Evolutionary conservation across 1,140 invertebrate genomes (phyloP).

Genomic region (Globodera ellingtonae): DNA sequence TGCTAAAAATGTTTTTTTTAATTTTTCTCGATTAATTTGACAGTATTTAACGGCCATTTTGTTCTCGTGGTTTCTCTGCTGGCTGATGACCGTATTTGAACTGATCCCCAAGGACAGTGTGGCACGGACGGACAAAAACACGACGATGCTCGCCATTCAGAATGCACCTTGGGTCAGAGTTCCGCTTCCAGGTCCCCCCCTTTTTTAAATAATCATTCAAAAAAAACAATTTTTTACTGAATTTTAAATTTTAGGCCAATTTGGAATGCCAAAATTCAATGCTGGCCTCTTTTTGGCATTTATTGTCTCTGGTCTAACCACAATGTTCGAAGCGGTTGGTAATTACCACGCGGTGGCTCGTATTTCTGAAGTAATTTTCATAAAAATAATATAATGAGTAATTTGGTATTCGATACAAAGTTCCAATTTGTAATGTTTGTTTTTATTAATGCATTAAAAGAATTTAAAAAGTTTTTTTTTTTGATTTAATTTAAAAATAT

Average conservation of each 20-base stretch:
- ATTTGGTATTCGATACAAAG: too few relatives aligned
- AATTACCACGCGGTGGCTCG: constrained; percentile 67
- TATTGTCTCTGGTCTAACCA: constrained; percentile 65
- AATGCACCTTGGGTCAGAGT: constrained; percentile 53
- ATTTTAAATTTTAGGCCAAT: constrained; percentile 62
- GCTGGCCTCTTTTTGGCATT: constrained; percentile 66
- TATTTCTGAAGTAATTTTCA: constrained; percentile 44
- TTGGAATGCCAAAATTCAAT: constrained; percentile 65
- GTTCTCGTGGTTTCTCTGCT: constrained; percentile 59
- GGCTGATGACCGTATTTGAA: constrained; percentile 57
- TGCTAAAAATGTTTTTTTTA: neutral
- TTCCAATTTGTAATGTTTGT: too few relatives aligned
- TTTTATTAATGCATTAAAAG: too few relatives aligned
- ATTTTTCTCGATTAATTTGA: neutral
- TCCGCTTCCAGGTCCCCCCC: constrained; percentile 54
- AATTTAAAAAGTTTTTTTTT: neutral
- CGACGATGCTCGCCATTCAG: constrained; percentile 48
- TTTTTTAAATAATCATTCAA: too few relatives aligned
- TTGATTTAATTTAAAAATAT: neutral
- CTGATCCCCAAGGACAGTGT: constrained; percentile 50
- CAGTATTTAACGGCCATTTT: constrained; percentile 62
- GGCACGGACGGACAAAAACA: constrained; percentile 57
- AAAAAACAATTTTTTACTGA: constrained; percentile 18
- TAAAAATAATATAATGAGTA: neutral
- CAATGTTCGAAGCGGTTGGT: constrained; percentile 67